Evolutionary conservation across 2,797 vertebrate genomes (phyloP).

Genomic region (Crenichthys baileyi): DNA sequence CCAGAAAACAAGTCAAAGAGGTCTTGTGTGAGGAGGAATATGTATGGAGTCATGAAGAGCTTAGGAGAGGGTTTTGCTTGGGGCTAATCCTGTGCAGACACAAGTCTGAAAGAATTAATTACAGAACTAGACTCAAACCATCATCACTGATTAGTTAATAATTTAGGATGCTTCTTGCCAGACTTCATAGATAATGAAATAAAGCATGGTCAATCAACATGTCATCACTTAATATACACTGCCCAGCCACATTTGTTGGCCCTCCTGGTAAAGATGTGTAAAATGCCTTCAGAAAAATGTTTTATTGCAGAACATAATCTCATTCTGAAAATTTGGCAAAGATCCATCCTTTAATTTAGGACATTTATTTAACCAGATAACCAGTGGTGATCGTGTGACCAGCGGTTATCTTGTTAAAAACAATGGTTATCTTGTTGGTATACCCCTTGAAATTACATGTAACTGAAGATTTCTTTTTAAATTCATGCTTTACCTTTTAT

Average conservation of each 20-base stretch:
- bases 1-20: conserved; percentile 4
- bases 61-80: conserved; percentile 53
- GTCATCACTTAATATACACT: conserved; percentile 17
- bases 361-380: not conserved
- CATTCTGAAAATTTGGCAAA: no score
- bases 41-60: conserved; percentile 23
- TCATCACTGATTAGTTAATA: conserved; percentile 76
- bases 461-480: not conserved
- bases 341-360: no score
- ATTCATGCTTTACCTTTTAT: not conserved
- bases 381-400: not conserved
- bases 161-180: conserved; percentile 67
- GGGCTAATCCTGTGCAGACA: conserved; percentile 64
- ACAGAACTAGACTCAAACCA: conserved; percentile 60
- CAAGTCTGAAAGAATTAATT: conserved; percentile 77
- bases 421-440: no score
- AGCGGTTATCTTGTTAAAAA: no score
- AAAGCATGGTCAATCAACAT: conserved; percentile 44
- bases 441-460: not conserved
- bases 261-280: not conserved
- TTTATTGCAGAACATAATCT: not conserved
- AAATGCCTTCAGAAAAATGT: not conserved
- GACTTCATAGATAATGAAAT: conserved; percentile 60
- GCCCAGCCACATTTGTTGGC: not conserved
- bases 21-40: conserved; percentile 18